These are phyloP conservation scores for Aphis gossypii DNA, from an alignment of 1,140 invertebrate species.

Conservation along the genomic window DNA sequence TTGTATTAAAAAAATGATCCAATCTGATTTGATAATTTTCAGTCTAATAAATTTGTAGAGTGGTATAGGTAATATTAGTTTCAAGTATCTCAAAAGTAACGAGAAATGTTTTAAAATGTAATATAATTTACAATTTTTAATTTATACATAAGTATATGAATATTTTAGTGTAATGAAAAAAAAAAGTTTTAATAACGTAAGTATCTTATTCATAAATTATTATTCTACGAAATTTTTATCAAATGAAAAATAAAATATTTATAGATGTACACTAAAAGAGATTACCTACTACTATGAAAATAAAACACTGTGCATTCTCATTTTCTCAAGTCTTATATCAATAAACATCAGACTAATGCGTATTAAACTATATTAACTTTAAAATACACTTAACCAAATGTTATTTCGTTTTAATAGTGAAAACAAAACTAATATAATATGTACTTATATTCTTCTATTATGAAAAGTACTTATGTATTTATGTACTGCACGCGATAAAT, in stretches of 20 bases:
- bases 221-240: not conserved
- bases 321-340: not conserved
- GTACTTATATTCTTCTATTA: not conserved
- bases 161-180: not conserved
- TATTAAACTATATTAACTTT: conserved; percentile 9
- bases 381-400: not conserved
- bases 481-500: not conserved
- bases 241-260: not conserved
- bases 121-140: not conserved
- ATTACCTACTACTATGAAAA: not conserved
- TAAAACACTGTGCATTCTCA: not conserved
- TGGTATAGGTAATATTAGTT: not conserved
- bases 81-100: not conserved
- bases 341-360: not conserved
- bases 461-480: not conserved
- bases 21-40: not conserved
- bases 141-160: not conserved
- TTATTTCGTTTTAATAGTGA: not conserved
- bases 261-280: not conserved
- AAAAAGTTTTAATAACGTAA: not conserved
- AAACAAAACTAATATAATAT: not conserved
- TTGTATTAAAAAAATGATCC: not conserved
- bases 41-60: not conserved
- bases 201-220: not conserved
- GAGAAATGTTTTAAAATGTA: not conserved